Evolutionary conservation across 2,113 vertebrate species (phyloP), one percentile per base, ranked within the genome.

Genomic region (Zeus faber): DNA sequence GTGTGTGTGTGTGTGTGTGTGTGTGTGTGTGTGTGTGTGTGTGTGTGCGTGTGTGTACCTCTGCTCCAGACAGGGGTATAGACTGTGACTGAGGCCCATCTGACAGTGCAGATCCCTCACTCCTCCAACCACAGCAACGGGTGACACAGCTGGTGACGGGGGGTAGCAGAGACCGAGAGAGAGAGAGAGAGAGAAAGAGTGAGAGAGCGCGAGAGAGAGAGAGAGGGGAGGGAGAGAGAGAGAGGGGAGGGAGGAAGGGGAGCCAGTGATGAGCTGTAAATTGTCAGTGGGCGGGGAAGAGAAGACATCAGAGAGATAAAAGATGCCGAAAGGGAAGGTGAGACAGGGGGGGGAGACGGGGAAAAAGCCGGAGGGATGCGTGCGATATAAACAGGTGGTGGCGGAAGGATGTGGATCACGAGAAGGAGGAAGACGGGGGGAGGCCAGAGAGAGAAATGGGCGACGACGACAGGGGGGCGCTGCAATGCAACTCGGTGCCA

Each of bases 61-160:
- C 79, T 33, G 67, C 52, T 46, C 35, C 63, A 81, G 83, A 79
- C 81, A 81, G 73, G 85, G 71, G 65, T 81, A 81, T 73, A 70
- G 70, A 78, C 76, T 85, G 76, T 86, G 82, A 86, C 82, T 83
- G 84, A 86, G 78, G 73, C 54, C 69, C 46, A 51, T 68, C 80
- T 81, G 82, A 82, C 82, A 81, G 82, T 59, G 58, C 52, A 67
- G 62, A 58, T 69, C 65, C 65, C 65, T 58, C 26, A 37, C 70
- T 20, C 41, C 17, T 44, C 7, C 21, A 3, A 9, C 41, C 17
- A 8, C 16, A 10, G 63, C 77, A 67, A 67, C 72, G 43, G 67
- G 70, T 82, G 79, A 77, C 67, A 60, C 77, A 65, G 62, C 58
- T 60, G 22, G 58, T 14, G 25, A 26, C 55, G 51, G 2, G 11